phyloP scores from a whole-genome alignment of 1,140 invertebrate genomes.

The Vanessa atalanta region DNA sequence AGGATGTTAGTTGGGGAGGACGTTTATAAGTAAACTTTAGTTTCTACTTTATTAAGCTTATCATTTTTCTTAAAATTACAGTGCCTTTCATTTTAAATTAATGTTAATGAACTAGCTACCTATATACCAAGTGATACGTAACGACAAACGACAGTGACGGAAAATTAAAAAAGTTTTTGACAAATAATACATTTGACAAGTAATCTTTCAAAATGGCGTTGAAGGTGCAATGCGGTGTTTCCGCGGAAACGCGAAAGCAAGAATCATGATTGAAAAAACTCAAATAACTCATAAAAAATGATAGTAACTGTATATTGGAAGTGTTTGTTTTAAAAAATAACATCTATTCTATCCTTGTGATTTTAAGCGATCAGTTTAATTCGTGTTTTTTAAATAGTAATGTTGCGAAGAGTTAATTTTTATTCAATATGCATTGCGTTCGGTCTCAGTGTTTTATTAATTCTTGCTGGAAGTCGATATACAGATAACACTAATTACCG shows the following conservation, averaged over 20 bases:
- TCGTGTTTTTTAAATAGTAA: slow-evolving; percentile 68
- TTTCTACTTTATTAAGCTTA: background rate
- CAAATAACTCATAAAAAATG: slow-evolving; percentile 70
- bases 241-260: slow-evolving; percentile 69
- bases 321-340: slow-evolving; percentile 61
- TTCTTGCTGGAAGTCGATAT: slow-evolving; percentile 82
- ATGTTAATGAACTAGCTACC: slow-evolving; percentile 1
- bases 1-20: slow-evolving; percentile 32
- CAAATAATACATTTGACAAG: slow-evolving; percentile 40
- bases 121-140: slow-evolving; percentile 7
- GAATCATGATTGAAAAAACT: slow-evolving; percentile 71
- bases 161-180: slow-evolving; percentile 47
- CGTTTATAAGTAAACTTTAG: slow-evolving; percentile 18
- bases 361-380: slow-evolving; percentile 51
- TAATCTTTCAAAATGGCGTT: slow-evolving; percentile 61
- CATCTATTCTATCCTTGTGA: slow-evolving; percentile 51
- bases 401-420: slow-evolving; percentile 82
- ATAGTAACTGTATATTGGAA: slow-evolving; percentile 61
- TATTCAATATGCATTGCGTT: slow-evolving; percentile 83
- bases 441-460: slow-evolving; percentile 82
- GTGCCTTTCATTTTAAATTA: background rate
- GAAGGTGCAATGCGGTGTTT: slow-evolving; percentile 80
- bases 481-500: slow-evolving; percentile 81
- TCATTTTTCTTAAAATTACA: background rate
- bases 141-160: slow-evolving; percentile 20